Base-by-base conservation (phyloP, 1,140 invertebrate genomes). In the Trachelipus rathkii region DNA sequence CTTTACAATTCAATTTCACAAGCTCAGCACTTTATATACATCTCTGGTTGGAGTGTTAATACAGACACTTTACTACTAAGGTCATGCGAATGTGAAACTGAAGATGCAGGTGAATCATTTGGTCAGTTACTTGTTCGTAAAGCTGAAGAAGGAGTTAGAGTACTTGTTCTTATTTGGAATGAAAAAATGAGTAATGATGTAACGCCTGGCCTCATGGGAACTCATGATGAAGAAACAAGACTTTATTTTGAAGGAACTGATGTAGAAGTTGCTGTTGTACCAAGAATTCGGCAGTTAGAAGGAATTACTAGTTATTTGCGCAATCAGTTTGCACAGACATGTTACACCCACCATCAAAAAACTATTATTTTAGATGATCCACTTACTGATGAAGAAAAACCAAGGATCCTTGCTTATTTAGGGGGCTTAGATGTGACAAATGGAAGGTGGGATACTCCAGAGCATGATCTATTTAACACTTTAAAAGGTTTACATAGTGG, bases 311-410 rank as follows among this genome's bases (percentile, higher is more conserved):
- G 77, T 33, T 81, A 78, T 66, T 77, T 81, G 33, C 75, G 76
- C 45, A 46, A 78, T 43, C 78, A 81, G 69, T 82, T 82, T 77
- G 77, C 81, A 10, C 74, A 81, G 45, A 81, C 82, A 8, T 81
- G 80, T 68, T 82, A 82, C 71, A 81, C 82, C n/a, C 82, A 82
- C 69, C 82, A 82, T 66, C 82, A 82, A 66, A 82, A 82, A 69
- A 82, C 78, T n/a, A 66, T 82, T 45, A 80, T 82, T 44, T 50
- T 78, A 15, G 79, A 81, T 72, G 70, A 70, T 24, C 77, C 75
- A 15, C 73, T 73, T 77, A 43, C 11, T 23, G 80, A 81, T 5
- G 77, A 77, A 45, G 79, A 80, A 19, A n/a, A 74, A 15, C 77
- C 75, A 53, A 70, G 80, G 50, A 69, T 82, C 45, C 71, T 78